phyloP scores from a whole-genome alignment of 2,888 invertebrate genomes.

The Ditula angustiorana region DNA sequence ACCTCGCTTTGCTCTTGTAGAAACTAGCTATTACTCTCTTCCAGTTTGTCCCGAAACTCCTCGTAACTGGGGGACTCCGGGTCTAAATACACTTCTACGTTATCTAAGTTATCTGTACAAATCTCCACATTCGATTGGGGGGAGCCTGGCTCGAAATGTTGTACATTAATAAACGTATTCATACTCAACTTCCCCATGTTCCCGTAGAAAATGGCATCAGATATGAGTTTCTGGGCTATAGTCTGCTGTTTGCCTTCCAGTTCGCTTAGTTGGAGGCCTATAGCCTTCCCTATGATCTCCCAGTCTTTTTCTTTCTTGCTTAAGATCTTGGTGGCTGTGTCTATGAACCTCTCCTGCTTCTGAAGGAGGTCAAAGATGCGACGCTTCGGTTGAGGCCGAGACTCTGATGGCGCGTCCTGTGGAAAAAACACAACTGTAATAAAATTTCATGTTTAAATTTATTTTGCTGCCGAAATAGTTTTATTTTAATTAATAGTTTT shows the following conservation, averaged over 20 bases:
- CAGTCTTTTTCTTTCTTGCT: slow-evolving; percentile 12
- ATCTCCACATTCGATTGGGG: not conserved
- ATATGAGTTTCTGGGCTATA: slow-evolving; percentile 26
- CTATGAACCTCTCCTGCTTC: slow-evolving; percentile 6
- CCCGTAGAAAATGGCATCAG: slow-evolving; percentile 21
- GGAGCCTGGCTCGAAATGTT: not conserved
- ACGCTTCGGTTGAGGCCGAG: not conserved
- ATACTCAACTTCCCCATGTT: slow-evolving; percentile 14
- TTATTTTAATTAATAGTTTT: no score
- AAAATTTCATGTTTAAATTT: no score
- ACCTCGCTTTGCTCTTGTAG: no score
- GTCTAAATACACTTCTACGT: no score
- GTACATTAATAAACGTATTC: not conserved
- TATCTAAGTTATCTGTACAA: not conserved
- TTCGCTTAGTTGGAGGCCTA: slow-evolving; percentile 13
- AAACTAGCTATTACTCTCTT: no score
- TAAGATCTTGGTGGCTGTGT: not conserved
- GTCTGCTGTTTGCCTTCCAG: not conserved
- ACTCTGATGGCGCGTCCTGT: not conserved
- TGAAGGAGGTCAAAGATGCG: not conserved
- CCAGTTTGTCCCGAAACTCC: no score
- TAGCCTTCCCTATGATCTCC: slow-evolving; percentile 26
- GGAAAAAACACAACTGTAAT: not conserved
- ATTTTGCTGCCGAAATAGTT: no score
- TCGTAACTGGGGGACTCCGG: no score